A percentile compares a stretch with the other conserved stretches of the same genome.
Evolutionary conservation across 2,888 invertebrate species (phyloP).

Genomic region (Oasisia sp.): DNA sequence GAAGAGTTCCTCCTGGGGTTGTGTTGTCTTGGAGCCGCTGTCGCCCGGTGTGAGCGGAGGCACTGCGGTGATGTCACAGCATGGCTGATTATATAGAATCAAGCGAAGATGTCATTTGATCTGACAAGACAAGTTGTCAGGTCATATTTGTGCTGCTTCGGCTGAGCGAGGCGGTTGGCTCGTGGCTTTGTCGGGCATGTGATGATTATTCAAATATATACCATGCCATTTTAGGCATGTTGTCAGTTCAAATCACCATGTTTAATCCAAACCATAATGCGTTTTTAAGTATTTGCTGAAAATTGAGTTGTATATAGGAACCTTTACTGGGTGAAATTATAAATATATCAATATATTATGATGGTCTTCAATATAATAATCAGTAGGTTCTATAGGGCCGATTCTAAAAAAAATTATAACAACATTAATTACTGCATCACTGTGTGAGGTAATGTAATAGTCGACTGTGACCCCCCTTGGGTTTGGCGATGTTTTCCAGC

Average conservation of each 20-base stretch:
- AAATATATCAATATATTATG: neutral
- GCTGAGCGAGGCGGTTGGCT: neutral
- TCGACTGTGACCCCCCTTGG: neutral
- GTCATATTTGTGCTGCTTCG: neutral
- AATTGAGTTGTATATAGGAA: neutral
- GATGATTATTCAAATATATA: no score
- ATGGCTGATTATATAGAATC: neutral
- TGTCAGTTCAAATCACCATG: no score
- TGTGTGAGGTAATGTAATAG: neutral
- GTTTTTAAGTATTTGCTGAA: neutral
- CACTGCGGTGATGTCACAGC: neutral
- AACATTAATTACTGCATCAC: no score
- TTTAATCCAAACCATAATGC: no score
- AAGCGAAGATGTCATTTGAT: neutral
- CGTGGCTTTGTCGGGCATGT: no score
- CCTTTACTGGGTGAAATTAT: neutral
- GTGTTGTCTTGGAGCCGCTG: neutral
- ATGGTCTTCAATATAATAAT: neutral
- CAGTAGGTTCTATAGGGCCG: no score
- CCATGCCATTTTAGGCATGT: no score
- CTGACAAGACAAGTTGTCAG: neutral
- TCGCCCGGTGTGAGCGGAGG: neutral
- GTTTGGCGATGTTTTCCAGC: neutral
- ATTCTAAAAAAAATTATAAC: no score
- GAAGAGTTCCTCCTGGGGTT: neutral